Evolutionary conservation across 2,113 vertebrate genomes (phyloP).

Genomic region (Acrocephalus arundinaceus): DNA sequence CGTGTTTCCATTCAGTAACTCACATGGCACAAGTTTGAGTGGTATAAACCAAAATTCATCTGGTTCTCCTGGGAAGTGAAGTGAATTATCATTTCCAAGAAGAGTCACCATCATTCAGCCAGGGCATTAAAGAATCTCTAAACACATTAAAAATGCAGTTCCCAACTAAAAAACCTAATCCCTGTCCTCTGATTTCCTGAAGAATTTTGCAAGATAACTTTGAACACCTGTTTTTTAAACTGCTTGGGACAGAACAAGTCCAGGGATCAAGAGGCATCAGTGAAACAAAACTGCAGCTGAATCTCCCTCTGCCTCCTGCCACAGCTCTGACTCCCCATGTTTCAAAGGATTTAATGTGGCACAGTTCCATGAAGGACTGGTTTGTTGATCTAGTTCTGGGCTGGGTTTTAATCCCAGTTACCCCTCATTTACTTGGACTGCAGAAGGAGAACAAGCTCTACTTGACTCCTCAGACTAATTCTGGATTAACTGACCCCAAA

Average conservation of each 20-base stretch:
- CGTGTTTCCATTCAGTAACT: neutral
- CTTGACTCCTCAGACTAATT: neutral
- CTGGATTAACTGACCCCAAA: neutral
- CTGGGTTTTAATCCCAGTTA: neutral
- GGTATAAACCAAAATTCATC: neutral
- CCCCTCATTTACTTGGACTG: neutral
- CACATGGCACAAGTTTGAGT: accelerated
- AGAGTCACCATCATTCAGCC: neutral
- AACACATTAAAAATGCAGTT: neutral
- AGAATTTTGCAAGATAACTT: neutral
- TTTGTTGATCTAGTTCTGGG: neutral
- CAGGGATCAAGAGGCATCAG: neutral
- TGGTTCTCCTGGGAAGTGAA: neutral
- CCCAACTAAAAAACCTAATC: neutral
- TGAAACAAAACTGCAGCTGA: neutral
- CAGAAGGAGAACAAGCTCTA: neutral
- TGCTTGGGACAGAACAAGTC: neutral
- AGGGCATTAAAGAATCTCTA: neutral
- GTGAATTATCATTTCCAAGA: neutral
- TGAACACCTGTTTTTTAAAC: neutral
- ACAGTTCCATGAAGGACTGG: neutral
- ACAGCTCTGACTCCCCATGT: neutral
- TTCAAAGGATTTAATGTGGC: neutral
- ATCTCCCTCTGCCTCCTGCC: neutral
- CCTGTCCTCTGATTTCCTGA: neutral